Evolutionary conservation across 2,113 vertebrate genomes (phyloP).

Genomic region (Myrmecobius fasciatus): DNA sequence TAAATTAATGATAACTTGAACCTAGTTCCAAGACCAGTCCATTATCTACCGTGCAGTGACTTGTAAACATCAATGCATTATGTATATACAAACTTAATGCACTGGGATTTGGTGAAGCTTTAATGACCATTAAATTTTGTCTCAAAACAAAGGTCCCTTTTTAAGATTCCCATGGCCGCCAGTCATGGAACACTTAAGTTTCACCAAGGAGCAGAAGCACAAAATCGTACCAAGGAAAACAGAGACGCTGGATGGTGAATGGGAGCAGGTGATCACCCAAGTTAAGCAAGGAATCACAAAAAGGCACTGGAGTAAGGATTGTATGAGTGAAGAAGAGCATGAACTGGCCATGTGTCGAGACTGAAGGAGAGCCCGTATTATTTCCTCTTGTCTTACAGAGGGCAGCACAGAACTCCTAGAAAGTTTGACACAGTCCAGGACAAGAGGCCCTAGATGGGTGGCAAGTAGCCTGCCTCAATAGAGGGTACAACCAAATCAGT

Average conservation of each 20-base stretch:
- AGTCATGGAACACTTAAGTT: not conserved
- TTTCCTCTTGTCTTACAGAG: not conserved
- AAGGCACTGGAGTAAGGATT: not conserved
- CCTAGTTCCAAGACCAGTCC: not conserved
- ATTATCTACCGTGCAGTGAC: not conserved
- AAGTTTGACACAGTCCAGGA: not conserved
- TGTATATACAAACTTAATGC: not conserved
- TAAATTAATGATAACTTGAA: not conserved
- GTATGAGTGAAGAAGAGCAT: not conserved
- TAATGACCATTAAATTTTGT: not conserved
- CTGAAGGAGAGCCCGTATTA: not conserved
- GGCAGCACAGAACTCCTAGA: not conserved
- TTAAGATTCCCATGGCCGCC: not conserved
- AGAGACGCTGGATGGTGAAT: not conserved
- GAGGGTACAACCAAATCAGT: not conserved
- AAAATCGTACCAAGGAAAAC: not conserved
- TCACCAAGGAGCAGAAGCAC: not conserved
- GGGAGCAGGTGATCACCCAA: not conserved
- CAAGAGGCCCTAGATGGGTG: not conserved
- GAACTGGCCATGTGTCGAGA: not conserved
- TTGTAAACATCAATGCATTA: not conserved
- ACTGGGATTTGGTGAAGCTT: not conserved
- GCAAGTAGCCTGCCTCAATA: not conserved
- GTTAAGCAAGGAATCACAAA: not conserved
- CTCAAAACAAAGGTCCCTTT: not conserved